These are phyloP conservation scores for Pogonomyrmex barbatus DNA, from an alignment of 1,140 invertebrate genomes.

Conservation along the genomic window DNA sequence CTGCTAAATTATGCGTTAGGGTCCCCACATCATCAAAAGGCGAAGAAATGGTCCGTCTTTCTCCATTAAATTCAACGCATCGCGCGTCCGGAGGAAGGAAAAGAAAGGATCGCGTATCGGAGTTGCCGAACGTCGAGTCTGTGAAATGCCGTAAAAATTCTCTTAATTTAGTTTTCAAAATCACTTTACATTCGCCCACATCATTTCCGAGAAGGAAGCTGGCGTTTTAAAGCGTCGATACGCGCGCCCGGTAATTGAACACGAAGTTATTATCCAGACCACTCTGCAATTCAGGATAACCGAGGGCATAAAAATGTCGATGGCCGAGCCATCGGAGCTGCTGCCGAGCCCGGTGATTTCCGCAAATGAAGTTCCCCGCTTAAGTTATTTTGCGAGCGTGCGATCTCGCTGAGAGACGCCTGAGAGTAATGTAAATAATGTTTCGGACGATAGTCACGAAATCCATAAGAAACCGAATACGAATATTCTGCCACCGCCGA, in stretches of 20 bases:
- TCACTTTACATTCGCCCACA: slow-evolving; percentile 29
- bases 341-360: slow-evolving; percentile 17
- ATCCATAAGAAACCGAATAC: not conserved
- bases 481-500: not conserved
- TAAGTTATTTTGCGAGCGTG: not conserved
- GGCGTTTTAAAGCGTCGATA: slow-evolving; percentile 43
- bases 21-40: slow-evolving; percentile 7
- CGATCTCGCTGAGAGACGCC: not conserved
- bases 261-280: slow-evolving; percentile 56
- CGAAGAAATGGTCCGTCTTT: not conserved
- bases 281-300: slow-evolving; percentile 52
- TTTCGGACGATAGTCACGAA: not conserved
- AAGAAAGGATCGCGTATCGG: not conserved
- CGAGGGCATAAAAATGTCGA: slow-evolving; percentile 42
- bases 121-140: not conserved
- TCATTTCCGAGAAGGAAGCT: slow-evolving; percentile 46
- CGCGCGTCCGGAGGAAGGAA: not conserved
- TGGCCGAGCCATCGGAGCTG: not conserved
- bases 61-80: not conserved
- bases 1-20: not conserved
- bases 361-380: slow-evolving; percentile 2
- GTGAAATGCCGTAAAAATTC: slow-evolving; percentile 41
- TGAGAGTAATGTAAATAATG: not conserved
- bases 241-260: slow-evolving; percentile 54
- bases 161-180: slow-evolving; percentile 55